Base-by-base conservation (phyloP, 2,113 vertebrate species). In the Panthera uncia region DNA sequence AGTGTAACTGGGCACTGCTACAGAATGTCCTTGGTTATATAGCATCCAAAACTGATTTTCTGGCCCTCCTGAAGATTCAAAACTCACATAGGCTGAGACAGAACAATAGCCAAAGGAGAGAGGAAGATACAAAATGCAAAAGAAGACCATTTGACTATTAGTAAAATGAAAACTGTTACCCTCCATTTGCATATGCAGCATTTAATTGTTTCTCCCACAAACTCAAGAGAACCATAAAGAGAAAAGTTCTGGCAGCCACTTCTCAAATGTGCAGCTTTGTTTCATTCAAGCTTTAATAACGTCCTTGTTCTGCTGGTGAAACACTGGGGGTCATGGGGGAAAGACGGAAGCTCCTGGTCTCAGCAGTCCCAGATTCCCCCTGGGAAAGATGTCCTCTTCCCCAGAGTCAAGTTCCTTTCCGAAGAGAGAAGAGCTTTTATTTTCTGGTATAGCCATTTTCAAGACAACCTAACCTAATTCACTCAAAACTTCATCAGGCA, bases 161-260 rank as follows among this genome's bases (percentile, higher is more conserved):
- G 74, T 89, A 90, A 83, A 95, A 27, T 57, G 74, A 89, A 83
- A 84, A 92, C 45, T n/a, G 38, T 87, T 74, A 73, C 80, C 63
- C 41, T 91, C 25, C 16, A 65, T 83, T 48, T 94, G 80, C 55
- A 81, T 65, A 83, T 8, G 25, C 55, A 91, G 21, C 57, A 41
- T 68, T 94, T 82, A 79, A 38, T 63, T 69, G 33, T 73, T 68
- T 89, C 69, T 89, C 65, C 55, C 57, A 8, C 52, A 93, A 87
- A 83, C 66, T 74, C 63, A 71, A 95, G 74, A 97, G 84, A 69
- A 55, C 23, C 38, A 90, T 86, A 90, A 91, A 97, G 95, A 95
- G 92, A 73, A 94, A 89, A n/a, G 21, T 71, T 31, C 84, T 82
- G 96, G 91, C 83, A 87, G 88, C 74, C 93, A 61, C 0, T 0